Evolutionary conservation across 2,888 invertebrate genomes (phyloP).

Genomic region (Catocala nupta): DNA sequence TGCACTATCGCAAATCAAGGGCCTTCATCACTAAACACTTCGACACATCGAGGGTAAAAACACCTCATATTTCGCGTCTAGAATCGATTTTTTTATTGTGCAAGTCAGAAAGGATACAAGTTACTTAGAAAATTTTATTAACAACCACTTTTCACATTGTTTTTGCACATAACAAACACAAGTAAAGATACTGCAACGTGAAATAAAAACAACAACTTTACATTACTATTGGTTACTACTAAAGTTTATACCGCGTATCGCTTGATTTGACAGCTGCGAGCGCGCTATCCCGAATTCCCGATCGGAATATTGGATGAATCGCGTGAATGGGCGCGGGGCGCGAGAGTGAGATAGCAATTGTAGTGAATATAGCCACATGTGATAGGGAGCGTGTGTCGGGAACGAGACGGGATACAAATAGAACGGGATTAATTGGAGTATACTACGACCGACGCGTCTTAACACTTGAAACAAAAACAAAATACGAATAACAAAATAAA

Average conservation of each 20-base stretch:
- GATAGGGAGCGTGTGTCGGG: constrained; percentile 69
- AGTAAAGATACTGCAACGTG: constrained; percentile 84
- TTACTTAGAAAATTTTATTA: constrained; percentile 82
- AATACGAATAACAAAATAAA: constrained; percentile 31
- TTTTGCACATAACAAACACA: constrained; percentile 86
- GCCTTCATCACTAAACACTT: constrained; percentile 83
- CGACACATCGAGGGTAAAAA: constrained; percentile 70
- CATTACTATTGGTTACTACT: constrained; percentile 54
- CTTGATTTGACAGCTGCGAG: constrained; percentile 86
- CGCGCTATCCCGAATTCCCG: constrained; percentile 84
- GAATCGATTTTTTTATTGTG: constrained; percentile 64
- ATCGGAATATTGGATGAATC: constrained; percentile 78
- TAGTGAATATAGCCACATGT: constrained; percentile 72
- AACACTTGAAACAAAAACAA: constrained; percentile 58
- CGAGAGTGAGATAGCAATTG: constrained; percentile 64
- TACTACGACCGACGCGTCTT: constrained; percentile 65
- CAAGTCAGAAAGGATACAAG: constrained; percentile 85
- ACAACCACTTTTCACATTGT: constrained; percentile 88
- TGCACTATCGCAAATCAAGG: constrained; percentile 73
- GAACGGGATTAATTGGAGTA: constrained; percentile 76
- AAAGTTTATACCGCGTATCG: constrained; percentile 66
- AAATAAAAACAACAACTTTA: constrained; percentile 62
- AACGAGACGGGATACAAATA: constrained; percentile 80
- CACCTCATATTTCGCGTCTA: constrained; percentile 81
- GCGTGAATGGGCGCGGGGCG: constrained; percentile 78